These are phyloP conservation scores for Drosophila kikkawai DNA, from an alignment of 1,140 invertebrate species.

Conservation along the genomic window DNA sequence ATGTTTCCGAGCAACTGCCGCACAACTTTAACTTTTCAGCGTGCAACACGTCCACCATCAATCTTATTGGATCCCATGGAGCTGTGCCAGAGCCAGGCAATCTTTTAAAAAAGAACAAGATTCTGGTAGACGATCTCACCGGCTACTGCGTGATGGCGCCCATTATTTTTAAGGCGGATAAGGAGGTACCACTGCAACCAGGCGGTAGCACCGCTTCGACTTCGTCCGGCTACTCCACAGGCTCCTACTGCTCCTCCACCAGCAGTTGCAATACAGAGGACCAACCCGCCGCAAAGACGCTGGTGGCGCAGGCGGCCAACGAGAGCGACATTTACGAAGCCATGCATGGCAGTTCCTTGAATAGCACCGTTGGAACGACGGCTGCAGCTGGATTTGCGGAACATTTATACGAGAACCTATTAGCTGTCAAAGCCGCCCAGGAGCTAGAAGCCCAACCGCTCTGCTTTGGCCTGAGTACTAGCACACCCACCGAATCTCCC, in stretches of 20 bases:
- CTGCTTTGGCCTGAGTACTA: conserved; percentile 63
- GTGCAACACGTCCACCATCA: conserved; percentile 77
- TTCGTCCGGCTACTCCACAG: conserved; percentile 78
- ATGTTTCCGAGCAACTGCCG: conserved; percentile 77
- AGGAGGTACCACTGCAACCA: conserved; percentile 30
- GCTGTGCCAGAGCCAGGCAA: conserved; percentile 44
- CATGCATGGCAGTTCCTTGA: conserved; percentile 58
- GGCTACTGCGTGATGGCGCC: conserved; percentile 84
- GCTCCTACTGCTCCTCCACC: conserved; percentile 72
- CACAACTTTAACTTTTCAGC: conserved; percentile 82
- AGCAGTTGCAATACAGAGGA: conserved; percentile 73
- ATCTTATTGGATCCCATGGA: conserved; percentile 77
- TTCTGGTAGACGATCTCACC: conserved; percentile 74
- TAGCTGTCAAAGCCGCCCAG: conserved; percentile 75
- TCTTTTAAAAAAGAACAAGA: conserved; percentile 60
- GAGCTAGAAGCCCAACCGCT: conserved; percentile 61
- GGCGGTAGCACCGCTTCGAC: conserved; percentile 66
- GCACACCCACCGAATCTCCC: conserved; percentile 81
- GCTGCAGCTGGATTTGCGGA: conserved; percentile 57
- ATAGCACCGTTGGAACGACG: conserved; percentile 28
- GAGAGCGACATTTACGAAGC: conserved; percentile 75
- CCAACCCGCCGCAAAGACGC: conserved; percentile 23
- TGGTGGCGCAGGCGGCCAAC: conserved; percentile 31
- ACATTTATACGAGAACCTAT: conserved; percentile 77
- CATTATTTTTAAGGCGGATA: conserved; percentile 62